Evolutionary conservation across 2,888 invertebrate genomes (phyloP).

Genomic region (Hipparchia semele): DNA sequence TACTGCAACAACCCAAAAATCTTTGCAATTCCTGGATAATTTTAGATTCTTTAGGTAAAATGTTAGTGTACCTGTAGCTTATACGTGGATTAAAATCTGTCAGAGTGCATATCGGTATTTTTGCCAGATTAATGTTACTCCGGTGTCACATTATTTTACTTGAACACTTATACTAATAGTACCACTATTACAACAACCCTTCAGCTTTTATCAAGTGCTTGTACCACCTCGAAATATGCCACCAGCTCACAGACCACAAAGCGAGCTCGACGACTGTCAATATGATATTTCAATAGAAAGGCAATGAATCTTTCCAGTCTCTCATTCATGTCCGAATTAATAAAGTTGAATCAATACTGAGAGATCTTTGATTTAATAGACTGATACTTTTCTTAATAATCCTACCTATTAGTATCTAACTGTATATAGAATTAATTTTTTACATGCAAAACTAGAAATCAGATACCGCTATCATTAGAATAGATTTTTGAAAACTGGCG

Average conservation of each 20-base stretch:
- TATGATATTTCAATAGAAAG: slow-evolving; percentile 58
- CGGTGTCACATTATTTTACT: no score
- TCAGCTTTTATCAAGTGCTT: not conserved
- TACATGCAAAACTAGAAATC: not conserved
- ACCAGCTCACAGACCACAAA: not conserved
- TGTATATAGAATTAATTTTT: not conserved
- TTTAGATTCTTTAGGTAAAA: no score
- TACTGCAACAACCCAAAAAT: no score
- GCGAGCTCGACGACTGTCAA: slow-evolving; percentile 55
- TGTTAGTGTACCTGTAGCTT: no score
- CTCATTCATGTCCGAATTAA: slow-evolving; percentile 4
- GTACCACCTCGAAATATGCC: not conserved
- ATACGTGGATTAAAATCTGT: no score
- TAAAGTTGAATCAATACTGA: slow-evolving; percentile 7
- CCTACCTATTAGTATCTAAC: not conserved
- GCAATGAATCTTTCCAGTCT: slow-evolving; percentile 39
- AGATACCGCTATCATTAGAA: not conserved
- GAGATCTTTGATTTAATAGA: slow-evolving; percentile 8
- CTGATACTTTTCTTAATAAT: not conserved
- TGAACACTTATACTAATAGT: no score
- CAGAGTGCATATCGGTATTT: no score
- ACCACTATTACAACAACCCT: not conserved
- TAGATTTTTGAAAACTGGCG: not conserved
- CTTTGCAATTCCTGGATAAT: no score
- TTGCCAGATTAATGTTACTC: no score